Evolutionary conservation across 1,140 invertebrate species (phyloP).

Genomic region (Dinothrombium tinctorium): DNA sequence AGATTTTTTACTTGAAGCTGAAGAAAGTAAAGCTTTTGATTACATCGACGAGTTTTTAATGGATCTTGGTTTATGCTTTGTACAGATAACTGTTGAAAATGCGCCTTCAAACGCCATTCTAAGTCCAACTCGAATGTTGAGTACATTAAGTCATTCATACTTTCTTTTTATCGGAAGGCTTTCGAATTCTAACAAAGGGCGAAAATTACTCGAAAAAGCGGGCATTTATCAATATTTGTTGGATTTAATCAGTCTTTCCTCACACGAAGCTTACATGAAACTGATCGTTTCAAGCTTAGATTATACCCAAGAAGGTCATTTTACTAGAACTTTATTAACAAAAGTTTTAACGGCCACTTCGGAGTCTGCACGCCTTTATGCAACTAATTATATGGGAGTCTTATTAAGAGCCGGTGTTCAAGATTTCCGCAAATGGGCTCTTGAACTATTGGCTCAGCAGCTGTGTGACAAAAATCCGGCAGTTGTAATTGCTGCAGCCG

Average conservation of each 20-base stretch:
- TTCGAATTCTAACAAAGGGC: conserved; percentile 43
- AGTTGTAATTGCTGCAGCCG: conserved; percentile 48
- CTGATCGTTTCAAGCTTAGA: conserved; percentile 67
- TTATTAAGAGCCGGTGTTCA: conserved; percentile 43
- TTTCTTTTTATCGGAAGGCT: conserved; percentile 75
- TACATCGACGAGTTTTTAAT: conserved; percentile 48
- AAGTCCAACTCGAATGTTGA: conserved; percentile 59
- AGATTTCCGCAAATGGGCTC: conserved; percentile 38
- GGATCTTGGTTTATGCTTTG: conserved; percentile 50
- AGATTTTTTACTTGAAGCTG: conserved; percentile 38
- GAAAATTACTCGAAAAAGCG: conserved; percentile 40
- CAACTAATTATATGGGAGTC: conserved; percentile 64
- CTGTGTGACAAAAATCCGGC: conserved; percentile 43
- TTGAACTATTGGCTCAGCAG: conserved; percentile 52
- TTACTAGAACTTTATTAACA: conserved; percentile 29
- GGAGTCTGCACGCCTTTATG: conserved; percentile 55
- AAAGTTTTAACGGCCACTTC: conserved; percentile 23
- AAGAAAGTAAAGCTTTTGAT: conserved; percentile 27
- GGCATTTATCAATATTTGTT: conserved; percentile 43
- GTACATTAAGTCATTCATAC: conserved; percentile 72
- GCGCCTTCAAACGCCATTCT: conserved; percentile 65
- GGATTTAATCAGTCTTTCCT: conserved; percentile 31
- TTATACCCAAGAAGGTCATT: conserved; percentile 40
- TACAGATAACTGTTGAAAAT: conserved; percentile 35
- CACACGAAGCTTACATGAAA: conserved; percentile 75